These are phyloP conservation scores for Semaprochilodus insignis DNA, from an alignment of 2,797 vertebrate species.

Conservation along the genomic window DNA sequence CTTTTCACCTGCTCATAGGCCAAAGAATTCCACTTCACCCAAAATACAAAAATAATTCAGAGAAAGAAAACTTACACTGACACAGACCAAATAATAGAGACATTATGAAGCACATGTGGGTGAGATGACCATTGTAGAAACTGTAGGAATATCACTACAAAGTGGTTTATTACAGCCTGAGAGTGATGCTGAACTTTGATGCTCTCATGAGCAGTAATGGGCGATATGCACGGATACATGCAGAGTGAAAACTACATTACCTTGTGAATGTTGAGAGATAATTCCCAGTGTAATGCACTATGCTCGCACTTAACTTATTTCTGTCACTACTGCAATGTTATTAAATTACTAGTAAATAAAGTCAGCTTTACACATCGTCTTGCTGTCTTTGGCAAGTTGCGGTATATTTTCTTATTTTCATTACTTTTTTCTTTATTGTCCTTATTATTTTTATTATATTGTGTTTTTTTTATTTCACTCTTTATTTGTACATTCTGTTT, in stretches of 20 bases:
- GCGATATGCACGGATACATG: not conserved
- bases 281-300: not conserved
- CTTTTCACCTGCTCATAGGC: not conserved
- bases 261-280: not conserved
- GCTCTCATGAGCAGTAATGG: not conserved
- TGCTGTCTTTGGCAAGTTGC: not conserved
- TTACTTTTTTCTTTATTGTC: no score
- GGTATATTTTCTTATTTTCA: no score
- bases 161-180: slow-evolving; percentile 13
- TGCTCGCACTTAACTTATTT: not conserved
- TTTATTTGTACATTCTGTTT: no score
- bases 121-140: not conserved
- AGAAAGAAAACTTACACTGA: not conserved
- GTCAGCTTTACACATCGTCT: not conserved
- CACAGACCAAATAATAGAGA: not conserved
- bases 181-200: not conserved
- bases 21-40: slow-evolving; percentile 1
- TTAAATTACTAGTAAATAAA: slow-evolving; percentile 24
- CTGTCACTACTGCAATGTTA: slow-evolving; percentile 18
- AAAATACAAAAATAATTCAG: not conserved
- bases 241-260: not conserved
- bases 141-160: not conserved
- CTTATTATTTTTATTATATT: no score
- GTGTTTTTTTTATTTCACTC: no score
- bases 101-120: not conserved